Evolutionary conservation across 2,113 vertebrate genomes (phyloP), one percentile per base, ranked within the genome.

Genomic region (Zingel zingel): DNA sequence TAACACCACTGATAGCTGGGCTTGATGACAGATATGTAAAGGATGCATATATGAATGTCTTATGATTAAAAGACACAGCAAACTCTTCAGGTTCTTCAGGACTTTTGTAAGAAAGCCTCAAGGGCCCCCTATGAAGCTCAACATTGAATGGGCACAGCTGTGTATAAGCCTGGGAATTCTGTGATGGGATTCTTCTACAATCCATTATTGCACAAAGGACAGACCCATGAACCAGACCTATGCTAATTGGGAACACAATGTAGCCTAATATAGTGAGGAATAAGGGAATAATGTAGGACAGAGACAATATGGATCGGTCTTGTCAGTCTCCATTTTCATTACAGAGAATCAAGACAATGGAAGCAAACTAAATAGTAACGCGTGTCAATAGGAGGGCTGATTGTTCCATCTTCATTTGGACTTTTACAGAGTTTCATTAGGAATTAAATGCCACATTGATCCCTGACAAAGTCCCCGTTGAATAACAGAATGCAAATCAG

Each of bases 381-480:
- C 1, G 15, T 65, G 58, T 72, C 81, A 87, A 65, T 71, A 69
- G 68, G 13, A 53, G 27, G 74, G 19, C 30, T 51, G 65, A 70
- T 88, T 82, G 63, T 36, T 82, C 81, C 70, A 67, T 87, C 89
- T 88, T 91, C 76, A 89, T 92, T 87, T 89, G 59, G 63, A 67
- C 70, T 39, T 81, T 88, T 86, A 82, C 56, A 68, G 30, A 82
- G 33, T 74, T 84, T 68, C 69, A 91, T 87, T 86, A 84, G 81
- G 50, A 75, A 73, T 64, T 84, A 90, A 91, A 89, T 81, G 76
- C 76, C 81, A 90, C 76, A 79, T 65, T 88, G 76, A 89, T 87
- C 77, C 74, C 74, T 59, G 78, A 79, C 62, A 85, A 87, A 89
- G 53, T 88, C 76, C 39, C 39, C 10, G 10, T 71, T 36, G 15